These are phyloP conservation scores for Phoxinus dragarum DNA, from an alignment of 2,797 vertebrate species.

Conservation along the genomic window DNA sequence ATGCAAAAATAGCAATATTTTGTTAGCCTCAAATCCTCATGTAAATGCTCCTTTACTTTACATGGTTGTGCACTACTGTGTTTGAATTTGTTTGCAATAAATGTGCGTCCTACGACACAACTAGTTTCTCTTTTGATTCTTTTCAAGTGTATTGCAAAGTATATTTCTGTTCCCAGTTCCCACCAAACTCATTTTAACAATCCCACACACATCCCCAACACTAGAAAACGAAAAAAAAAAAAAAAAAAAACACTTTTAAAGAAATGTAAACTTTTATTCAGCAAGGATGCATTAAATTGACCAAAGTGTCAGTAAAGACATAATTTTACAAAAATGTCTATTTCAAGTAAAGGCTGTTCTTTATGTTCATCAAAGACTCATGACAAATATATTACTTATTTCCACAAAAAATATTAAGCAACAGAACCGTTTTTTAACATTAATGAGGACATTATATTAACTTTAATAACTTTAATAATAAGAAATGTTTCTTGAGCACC, in stretches of 20 bases:
- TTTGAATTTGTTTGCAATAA: conserved; percentile 58
- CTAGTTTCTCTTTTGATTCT: conserved; percentile 6
- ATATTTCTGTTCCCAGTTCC: conserved; percentile 10
- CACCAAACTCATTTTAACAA: not conserved
- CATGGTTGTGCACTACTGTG: conserved; percentile 44
- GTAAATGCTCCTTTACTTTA: conserved; percentile 22
- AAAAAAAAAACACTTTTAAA: too few species aligned
- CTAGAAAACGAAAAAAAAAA: too few species aligned
- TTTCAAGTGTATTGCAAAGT: not conserved
- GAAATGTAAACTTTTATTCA: not conserved
- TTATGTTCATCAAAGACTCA: not conserved
- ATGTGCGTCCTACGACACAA: conserved; percentile 37
- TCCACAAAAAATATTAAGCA: not conserved
- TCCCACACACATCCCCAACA: not conserved
- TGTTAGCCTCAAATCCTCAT: conserved; percentile 20
- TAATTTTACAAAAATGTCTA: not conserved
- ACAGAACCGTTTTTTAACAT: not conserved
- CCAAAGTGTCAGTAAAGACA: not conserved
- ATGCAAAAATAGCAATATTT: conserved; percentile 12
- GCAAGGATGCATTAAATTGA: not conserved
- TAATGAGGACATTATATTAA: not conserved
- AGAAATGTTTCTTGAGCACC: not conserved
- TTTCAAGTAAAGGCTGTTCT: not conserved
- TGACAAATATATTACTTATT: not conserved
- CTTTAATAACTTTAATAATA: not conserved